Conservation (phyloP, 1,140 invertebrate species). For the Caenorhabditis elegans region WBcel235 BX284605.5:10395501-10396000, state of each 20-base stretch:
- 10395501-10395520: not conserved
- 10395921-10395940: not conserved
- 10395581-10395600: not conserved
- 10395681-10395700: too few species aligned
- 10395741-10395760: not conserved
- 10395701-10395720: too few species aligned
- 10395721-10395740: not conserved
- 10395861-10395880: too few species aligned
- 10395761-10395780: not conserved
- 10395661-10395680: too few species aligned
- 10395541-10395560: not conserved
- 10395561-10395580: not conserved
- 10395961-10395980: not conserved
- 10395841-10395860: not conserved
- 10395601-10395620: not conserved
- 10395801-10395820: slow-evolving; percentile 1
- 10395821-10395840: not conserved
- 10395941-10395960: slow-evolving; percentile 13
- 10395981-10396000: not conserved
- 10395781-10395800: not conserved
- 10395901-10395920: too few species aligned
- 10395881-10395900: too few species aligned
- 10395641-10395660: not conserved
- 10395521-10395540: not conserved
- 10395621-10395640: not conserved